A percentile compares a stretch with the other conserved stretches of the same genome.
Conservation (phyloP, 2,888 invertebrate genomes). For the Ichneumoninae sp. region DNA sequence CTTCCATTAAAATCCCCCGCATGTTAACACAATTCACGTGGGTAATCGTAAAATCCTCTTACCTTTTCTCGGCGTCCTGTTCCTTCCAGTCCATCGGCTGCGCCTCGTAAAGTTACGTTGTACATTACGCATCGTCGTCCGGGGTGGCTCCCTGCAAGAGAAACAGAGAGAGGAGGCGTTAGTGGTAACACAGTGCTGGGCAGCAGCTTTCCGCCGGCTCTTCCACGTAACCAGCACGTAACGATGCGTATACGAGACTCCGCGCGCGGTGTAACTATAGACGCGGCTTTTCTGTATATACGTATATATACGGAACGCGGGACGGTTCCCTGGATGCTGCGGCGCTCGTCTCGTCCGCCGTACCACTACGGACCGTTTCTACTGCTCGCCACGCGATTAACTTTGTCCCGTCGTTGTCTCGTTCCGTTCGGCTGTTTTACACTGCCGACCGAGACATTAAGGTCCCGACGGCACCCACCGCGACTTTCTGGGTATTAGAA, state of each 20-base stretch:
- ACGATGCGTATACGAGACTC: slow-evolving; percentile 34
- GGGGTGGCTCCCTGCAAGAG: slow-evolving; percentile 66
- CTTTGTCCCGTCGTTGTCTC: slow-evolving; percentile 58
- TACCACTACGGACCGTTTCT: slow-evolving; percentile 36
- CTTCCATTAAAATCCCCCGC: slow-evolving; percentile 27
- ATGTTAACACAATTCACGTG: slow-evolving; percentile 56
- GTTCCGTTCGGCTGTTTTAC: slow-evolving; percentile 57
- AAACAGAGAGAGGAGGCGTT: slow-evolving; percentile 59
- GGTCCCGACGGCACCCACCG: not conserved
- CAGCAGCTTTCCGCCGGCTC: slow-evolving; percentile 53
- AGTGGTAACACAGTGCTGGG: slow-evolving; percentile 18
- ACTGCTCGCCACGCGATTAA: slow-evolving; percentile 10
- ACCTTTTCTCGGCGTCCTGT: slow-evolving; percentile 57
- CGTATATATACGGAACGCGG: not conserved
- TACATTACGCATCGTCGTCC: slow-evolving; percentile 69
- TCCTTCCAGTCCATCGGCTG: slow-evolving; percentile 67
- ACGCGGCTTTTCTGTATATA: slow-evolving; percentile 17
- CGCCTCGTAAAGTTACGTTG: slow-evolving; percentile 71
- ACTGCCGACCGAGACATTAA: not conserved
- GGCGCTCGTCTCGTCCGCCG: slow-evolving; percentile 13
- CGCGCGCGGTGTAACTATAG: slow-evolving; percentile 17
- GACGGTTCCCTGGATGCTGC: slow-evolving; percentile 20
- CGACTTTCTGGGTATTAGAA: not conserved
- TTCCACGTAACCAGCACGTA: slow-evolving; percentile 58
- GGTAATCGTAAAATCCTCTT: slow-evolving; percentile 63